These are phyloP conservation scores for Pectinophora gossypiella DNA, from an alignment of 1,140 invertebrate species.

Conservation along the genomic window DNA sequence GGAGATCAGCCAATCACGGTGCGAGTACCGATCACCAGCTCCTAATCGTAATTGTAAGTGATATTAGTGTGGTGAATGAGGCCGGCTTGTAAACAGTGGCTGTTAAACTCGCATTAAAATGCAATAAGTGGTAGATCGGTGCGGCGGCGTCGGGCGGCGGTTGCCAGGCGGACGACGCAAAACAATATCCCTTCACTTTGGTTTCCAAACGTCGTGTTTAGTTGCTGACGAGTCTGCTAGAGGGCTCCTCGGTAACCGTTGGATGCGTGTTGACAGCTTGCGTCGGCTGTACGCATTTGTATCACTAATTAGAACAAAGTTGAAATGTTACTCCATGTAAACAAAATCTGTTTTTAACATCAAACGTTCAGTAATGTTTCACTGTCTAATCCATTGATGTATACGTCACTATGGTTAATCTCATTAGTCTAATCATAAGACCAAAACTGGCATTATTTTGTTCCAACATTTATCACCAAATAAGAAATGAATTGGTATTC, in stretches of 20 bases:
- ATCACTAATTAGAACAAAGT: too few relatives aligned
- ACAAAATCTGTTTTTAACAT: too few relatives aligned
- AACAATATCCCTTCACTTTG: background rate
- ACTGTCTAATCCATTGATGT: too few relatives aligned
- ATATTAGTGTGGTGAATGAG: background rate
- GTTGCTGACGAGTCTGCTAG: background rate
- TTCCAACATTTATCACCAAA: background rate
- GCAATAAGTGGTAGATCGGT: background rate
- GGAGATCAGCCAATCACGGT: background rate
- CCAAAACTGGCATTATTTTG: too few relatives aligned
- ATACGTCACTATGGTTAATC: too few relatives aligned
- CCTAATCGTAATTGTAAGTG: background rate
- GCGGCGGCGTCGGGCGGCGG: too few relatives aligned
- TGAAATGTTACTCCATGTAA: too few relatives aligned
- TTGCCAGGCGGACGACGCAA: background rate
- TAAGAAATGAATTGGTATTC: background rate
- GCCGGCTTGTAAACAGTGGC: background rate
- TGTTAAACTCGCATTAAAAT: slow-evolving; percentile 3
- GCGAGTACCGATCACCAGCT: background rate
- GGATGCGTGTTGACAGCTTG: background rate
- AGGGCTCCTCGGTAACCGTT: background rate
- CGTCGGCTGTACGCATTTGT: too few relatives aligned
- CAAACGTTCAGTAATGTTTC: too few relatives aligned
- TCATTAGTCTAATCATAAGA: too few relatives aligned
- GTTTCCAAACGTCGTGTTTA: background rate